These are phyloP conservation scores for Hippocampus zosterae DNA, from an alignment of 2,113 vertebrate species.

Conservation along the genomic window DNA sequence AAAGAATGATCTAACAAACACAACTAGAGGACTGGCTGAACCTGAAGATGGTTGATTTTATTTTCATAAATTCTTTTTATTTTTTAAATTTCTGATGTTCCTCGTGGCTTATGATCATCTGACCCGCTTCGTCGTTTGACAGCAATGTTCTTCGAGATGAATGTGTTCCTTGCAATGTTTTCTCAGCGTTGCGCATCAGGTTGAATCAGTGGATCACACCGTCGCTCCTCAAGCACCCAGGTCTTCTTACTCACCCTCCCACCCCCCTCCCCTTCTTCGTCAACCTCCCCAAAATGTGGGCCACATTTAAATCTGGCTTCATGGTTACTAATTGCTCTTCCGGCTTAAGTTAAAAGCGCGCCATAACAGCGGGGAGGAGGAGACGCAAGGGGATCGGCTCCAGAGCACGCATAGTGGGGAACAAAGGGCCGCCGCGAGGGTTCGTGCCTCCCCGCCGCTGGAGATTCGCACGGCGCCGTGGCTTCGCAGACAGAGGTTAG, in stretches of 20 bases:
- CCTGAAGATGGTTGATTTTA: no score
- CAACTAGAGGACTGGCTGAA: no score
- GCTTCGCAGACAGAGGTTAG: slow-evolving; percentile 58
- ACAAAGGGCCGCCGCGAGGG: slow-evolving; percentile 61
- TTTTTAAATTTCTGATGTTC: neutral
- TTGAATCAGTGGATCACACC: slow-evolving; percentile 55
- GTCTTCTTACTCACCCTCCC: slow-evolving; percentile 42
- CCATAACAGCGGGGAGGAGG: slow-evolving; percentile 37
- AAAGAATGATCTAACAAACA: no score
- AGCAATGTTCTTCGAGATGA: neutral
- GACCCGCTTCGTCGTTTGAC: neutral
- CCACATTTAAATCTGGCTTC: slow-evolving; percentile 54
- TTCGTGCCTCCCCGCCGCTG: slow-evolving; percentile 53
- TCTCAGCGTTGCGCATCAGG: slow-evolving; percentile 1
- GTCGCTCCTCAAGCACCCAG: slow-evolving; percentile 45
- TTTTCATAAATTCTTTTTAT: no score
- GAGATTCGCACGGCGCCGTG: slow-evolving; percentile 39
- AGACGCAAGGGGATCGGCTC: slow-evolving; percentile 32
- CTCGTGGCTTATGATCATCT: neutral
- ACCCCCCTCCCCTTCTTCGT: slow-evolving; percentile 32
- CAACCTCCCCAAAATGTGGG: slow-evolving; percentile 44
- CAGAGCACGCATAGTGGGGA: slow-evolving; percentile 48
- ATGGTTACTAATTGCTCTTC: slow-evolving; percentile 67
- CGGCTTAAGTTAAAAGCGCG: slow-evolving; percentile 52
- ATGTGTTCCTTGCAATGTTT: neutral